A percentile compares a stretch with the other conserved stretches of the same genome.
phyloP scores from a whole-genome alignment of 2,797 vertebrate species.

The Pelobates cultripes region DNA sequence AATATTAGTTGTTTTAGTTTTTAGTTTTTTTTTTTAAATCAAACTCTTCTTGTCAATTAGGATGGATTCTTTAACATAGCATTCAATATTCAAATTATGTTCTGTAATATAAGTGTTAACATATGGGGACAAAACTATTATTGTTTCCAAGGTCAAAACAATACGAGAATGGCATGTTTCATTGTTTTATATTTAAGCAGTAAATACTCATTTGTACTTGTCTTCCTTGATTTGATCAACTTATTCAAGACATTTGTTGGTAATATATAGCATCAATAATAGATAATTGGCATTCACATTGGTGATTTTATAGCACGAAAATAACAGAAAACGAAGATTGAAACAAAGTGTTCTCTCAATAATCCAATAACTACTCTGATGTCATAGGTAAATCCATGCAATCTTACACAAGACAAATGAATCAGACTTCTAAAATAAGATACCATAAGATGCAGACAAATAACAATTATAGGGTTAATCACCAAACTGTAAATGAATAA shows the following conservation, averaged over 20 bases:
- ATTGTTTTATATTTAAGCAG: conserved; percentile 58
- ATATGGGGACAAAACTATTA: conserved; percentile 34
- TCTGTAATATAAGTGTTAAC: background rate
- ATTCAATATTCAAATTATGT: conserved; percentile 9
- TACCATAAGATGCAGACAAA: no score
- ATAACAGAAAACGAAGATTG: background rate
- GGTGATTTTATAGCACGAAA: conserved; percentile 34
- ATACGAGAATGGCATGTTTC: conserved; percentile 49
- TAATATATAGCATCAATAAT: conserved; percentile 71
- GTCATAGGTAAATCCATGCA: no score
- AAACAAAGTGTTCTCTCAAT: no score
- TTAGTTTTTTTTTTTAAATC: no score
- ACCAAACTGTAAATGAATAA: no score
- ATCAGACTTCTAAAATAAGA: no score
- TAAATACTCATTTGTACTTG: conserved; percentile 66
- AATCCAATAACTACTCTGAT: no score
- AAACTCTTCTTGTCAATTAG: background rate
- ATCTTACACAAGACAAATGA: no score
- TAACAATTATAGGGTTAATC: no score
- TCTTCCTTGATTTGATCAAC: conserved; percentile 66
- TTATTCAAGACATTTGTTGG: conserved; percentile 62
- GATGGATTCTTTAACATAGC: background rate
- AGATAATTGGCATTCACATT: conserved; percentile 66
- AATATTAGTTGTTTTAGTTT: no score
- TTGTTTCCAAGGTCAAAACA: conserved; percentile 39